Evolutionary conservation across 2,888 invertebrate genomes (phyloP).

Genomic region (Colostygia pectinataria): DNA sequence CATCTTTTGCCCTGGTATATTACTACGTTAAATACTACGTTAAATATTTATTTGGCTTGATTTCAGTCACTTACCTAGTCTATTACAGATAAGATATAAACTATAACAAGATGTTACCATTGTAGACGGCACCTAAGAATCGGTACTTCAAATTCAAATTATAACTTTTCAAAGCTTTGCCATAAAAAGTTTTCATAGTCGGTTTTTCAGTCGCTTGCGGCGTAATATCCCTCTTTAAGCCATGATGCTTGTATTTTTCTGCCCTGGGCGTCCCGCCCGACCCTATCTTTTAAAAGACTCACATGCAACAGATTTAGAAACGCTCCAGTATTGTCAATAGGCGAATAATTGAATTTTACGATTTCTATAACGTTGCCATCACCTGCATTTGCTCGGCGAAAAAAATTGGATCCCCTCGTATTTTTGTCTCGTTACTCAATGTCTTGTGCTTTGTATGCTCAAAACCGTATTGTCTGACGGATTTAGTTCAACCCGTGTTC

Average conservation of each 20-base stretch:
- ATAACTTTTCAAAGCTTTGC: conserved; percentile 32
- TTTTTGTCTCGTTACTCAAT: conserved; percentile 77
- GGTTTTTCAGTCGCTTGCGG: conserved; percentile 28
- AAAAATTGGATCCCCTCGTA: conserved; percentile 66
- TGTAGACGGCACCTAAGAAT: conserved; percentile 28
- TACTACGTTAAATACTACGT: no score
- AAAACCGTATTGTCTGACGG: conserved; percentile 59
- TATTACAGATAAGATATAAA: neutral
- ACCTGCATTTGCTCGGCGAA: conserved; percentile 67
- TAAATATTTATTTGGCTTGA: no score
- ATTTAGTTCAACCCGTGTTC: conserved; percentile 48
- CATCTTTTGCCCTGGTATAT: no score
- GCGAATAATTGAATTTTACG: conserved; percentile 74
- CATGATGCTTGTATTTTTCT: neutral
- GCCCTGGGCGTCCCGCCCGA: conserved; percentile 27
- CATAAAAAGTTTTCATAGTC: conserved; percentile 38
- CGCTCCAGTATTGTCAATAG: conserved; percentile 68
- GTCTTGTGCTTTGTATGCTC: conserved; percentile 64
- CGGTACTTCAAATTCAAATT: conserved; percentile 32
- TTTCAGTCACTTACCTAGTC: no score
- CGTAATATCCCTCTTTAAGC: conserved; percentile 8
- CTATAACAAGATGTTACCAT: conserved; percentile 7
- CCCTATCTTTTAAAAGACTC: conserved; percentile 31
- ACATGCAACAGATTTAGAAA: conserved; percentile 61
- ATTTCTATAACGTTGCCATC: conserved; percentile 67